phyloP scores from a whole-genome alignment of 2,113 vertebrate species.

The Urocitellus parryii region DNA sequence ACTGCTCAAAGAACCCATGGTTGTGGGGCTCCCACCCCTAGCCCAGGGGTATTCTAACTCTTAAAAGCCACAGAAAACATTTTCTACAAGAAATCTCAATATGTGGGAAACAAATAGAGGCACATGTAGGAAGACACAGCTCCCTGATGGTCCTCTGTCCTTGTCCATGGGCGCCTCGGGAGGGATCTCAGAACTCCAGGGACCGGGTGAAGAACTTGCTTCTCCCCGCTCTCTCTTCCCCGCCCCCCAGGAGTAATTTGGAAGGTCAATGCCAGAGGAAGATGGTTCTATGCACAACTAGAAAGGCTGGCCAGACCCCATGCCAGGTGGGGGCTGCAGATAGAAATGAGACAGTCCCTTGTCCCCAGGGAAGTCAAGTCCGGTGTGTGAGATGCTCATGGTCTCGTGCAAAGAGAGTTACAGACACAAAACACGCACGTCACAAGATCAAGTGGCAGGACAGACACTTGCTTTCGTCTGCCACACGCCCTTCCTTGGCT shows the following conservation, averaged over 20 bases:
- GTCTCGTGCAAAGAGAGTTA: neutral
- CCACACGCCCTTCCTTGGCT: neutral
- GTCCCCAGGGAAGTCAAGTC: neutral
- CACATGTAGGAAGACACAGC: neutral
- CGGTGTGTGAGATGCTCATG: neutral
- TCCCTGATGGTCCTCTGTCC: neutral
- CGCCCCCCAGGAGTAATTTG: neutral
- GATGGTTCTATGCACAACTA: neutral
- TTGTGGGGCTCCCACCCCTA: neutral
- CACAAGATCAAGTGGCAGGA: neutral
- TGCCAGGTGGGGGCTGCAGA: neutral
- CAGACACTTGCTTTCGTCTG: accelerated
- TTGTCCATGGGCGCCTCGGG: neutral
- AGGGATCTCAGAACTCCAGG: neutral
- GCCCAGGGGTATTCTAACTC: neutral
- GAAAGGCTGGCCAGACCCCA: neutral
- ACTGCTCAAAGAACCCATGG: neutral
- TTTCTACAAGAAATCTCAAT: neutral
- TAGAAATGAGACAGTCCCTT: neutral
- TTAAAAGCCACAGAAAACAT: neutral
- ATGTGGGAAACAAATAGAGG: neutral
- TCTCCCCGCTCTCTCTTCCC: neutral
- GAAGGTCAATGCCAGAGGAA: neutral
- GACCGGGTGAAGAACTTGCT: neutral
- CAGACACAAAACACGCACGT: too few relatives aligned